Conservation (phyloP, 1,140 invertebrate genomes). For the Pogonomyrmex californicus region DNA sequence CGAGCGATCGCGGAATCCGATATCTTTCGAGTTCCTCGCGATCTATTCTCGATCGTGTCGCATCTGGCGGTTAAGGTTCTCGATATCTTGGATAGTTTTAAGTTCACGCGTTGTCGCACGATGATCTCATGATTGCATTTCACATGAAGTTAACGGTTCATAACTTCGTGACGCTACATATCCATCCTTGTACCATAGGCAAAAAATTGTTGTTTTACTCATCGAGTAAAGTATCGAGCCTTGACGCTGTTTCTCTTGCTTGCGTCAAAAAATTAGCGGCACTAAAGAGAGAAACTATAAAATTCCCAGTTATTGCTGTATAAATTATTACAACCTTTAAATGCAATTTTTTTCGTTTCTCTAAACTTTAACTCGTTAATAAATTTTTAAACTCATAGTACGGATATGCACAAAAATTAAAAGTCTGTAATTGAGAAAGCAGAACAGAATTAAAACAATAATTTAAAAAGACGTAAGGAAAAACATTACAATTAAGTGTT, state of each 20-base stretch:
- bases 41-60: constrained; percentile 68
- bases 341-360: background rate
- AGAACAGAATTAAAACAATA: background rate
- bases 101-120: constrained; percentile 49
- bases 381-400: background rate
- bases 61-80: constrained; percentile 75
- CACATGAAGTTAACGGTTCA: constrained; percentile 13
- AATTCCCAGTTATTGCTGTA: background rate
- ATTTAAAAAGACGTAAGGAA: background rate
- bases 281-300: background rate
- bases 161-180: background rate
- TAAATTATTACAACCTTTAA: background rate
- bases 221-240: background rate
- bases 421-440: background rate
- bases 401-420: background rate
- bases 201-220: constrained; percentile 9
- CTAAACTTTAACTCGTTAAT: background rate
- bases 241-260: background rate
- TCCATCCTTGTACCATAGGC: background rate
- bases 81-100: constrained; percentile 7
- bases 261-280: constrained; percentile 1
- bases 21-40: constrained; percentile 69
- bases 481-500: background rate
- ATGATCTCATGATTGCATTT: background rate
- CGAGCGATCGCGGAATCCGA: constrained; percentile 59